Conservation (phyloP, 2,888 invertebrate genomes). For the Abrostola triplasia region DNA sequence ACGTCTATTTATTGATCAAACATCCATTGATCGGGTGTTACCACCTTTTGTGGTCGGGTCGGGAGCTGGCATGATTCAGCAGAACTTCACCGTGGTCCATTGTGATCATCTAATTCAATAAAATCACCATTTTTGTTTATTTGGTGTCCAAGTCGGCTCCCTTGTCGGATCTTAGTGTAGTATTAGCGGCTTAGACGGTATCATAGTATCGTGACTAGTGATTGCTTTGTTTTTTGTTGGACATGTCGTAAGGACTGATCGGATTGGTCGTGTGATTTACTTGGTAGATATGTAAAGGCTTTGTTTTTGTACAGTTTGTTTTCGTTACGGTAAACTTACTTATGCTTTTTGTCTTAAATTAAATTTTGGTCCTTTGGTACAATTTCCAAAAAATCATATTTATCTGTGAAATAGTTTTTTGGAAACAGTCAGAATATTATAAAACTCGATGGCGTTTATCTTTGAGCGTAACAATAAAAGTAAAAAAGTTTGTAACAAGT, state of each 20-base stretch:
- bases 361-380: not conserved
- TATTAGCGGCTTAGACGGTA: conserved; percentile 77
- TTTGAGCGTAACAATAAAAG: not conserved
- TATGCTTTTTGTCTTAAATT: not conserved
- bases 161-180: conserved; percentile 81
- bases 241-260: conserved; percentile 51
- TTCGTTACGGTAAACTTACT: not conserved
- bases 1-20: conserved; percentile 85
- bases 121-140: conserved; percentile 88
- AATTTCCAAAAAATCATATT: not conserved
- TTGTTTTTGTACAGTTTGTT: conserved; percentile 18
- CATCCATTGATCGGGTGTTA: conserved; percentile 85
- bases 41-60: conserved; percentile 82
- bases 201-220: conserved; percentile 77
- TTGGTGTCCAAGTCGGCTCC: conserved; percentile 75
- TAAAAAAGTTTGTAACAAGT: conserved; percentile 1
- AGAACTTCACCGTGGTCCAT: conserved; percentile 75
- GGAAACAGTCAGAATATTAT: not conserved
- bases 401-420: too few relatives aligned
- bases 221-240: conserved; percentile 61
- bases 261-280: conserved; percentile 54
- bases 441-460: not conserved
- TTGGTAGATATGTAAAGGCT: conserved; percentile 32
- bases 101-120: conserved; percentile 88
- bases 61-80: conserved; percentile 82